Conservation (phyloP, 2,888 invertebrate genomes). For the Netelia melanura region DNA sequence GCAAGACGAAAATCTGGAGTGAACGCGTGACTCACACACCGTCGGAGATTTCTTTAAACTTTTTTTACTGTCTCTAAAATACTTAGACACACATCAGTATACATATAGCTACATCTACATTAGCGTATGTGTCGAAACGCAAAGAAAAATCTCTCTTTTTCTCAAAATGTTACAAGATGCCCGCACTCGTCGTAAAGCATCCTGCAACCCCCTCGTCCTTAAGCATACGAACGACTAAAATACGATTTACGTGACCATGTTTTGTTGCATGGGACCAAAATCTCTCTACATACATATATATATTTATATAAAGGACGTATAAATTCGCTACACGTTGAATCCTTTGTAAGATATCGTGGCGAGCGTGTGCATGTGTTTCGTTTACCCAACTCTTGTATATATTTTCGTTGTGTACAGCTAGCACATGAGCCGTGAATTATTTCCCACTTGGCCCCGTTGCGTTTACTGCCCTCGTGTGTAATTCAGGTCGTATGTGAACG, state of each 20-base stretch:
- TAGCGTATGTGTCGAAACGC: neutral
- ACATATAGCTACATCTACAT: neutral
- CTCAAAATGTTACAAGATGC: slow-evolving; percentile 16
- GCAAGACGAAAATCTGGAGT: slow-evolving; percentile 48
- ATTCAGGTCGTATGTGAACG: slow-evolving; percentile 20
- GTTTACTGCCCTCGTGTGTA: slow-evolving; percentile 4
- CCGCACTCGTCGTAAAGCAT: slow-evolving; percentile 11
- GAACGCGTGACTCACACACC: slow-evolving; percentile 16
- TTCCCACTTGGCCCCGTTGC: slow-evolving; percentile 42
- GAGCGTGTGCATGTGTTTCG: slow-evolving; percentile 56
- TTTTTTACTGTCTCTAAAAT: neutral
- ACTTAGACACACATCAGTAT: neutral
- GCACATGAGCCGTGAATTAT: slow-evolving; percentile 56
- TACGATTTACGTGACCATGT: slow-evolving; percentile 49
- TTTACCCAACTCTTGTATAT: slow-evolving; percentile 57
- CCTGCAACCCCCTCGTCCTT: neutral
- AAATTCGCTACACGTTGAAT: slow-evolving; percentile 36
- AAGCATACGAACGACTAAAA: slow-evolving; percentile 7
- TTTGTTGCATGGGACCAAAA: slow-evolving; percentile 44
- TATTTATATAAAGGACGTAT: slow-evolving; percentile 8
- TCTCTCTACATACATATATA: neutral
- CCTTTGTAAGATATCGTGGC: slow-evolving; percentile 50
- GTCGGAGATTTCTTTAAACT: slow-evolving; percentile 3
- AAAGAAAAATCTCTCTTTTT: slow-evolving; percentile 12
- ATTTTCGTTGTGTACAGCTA: slow-evolving; percentile 48